Conservation (phyloP, 1,140 invertebrate genomes). For the Eriosoma lanigerum region DNA sequence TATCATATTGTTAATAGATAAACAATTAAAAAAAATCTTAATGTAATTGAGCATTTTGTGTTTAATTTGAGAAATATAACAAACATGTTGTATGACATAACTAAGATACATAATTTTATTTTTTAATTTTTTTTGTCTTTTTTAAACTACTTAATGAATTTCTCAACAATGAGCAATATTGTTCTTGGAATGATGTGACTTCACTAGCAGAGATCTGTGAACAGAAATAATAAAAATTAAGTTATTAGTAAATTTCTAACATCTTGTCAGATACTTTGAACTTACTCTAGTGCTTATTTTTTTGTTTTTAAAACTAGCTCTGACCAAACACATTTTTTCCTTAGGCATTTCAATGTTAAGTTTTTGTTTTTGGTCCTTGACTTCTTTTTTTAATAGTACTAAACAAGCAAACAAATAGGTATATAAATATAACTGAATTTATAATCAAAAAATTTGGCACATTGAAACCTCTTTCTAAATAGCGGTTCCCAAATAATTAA, state of each 20-base stretch:
- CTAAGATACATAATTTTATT: slow-evolving; percentile 44
- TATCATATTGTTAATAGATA: too few relatives aligned
- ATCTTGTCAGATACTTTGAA: neutral
- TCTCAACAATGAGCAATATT: slow-evolving; percentile 26
- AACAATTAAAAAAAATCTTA: too few relatives aligned
- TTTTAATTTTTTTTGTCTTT: slow-evolving; percentile 41
- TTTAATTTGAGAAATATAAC: too few relatives aligned
- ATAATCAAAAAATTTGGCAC: neutral
- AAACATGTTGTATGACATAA: neutral
- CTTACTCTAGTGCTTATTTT: slow-evolving; percentile 46
- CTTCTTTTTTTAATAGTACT: slow-evolving; percentile 29
- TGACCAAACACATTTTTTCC: slow-evolving; percentile 34
- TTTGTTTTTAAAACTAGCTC: slow-evolving; percentile 43
- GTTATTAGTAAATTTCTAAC: neutral
- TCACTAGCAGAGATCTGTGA: slow-evolving; percentile 19
- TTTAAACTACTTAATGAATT: slow-evolving; percentile 47
- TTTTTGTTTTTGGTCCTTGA: slow-evolving; percentile 25
- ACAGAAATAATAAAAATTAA: slow-evolving; percentile 8
- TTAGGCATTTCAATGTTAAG: slow-evolving; percentile 40
- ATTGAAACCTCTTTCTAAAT: neutral
- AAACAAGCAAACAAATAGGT: slow-evolving; percentile 16
- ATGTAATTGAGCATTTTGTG: too few relatives aligned
- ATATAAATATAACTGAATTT: neutral
- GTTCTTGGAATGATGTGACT: slow-evolving; percentile 33
- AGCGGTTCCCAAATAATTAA: neutral